These are phyloP conservation scores for Amblyornis subalaris DNA, from an alignment of 2,113 vertebrate species.

Conservation along the genomic window DNA sequence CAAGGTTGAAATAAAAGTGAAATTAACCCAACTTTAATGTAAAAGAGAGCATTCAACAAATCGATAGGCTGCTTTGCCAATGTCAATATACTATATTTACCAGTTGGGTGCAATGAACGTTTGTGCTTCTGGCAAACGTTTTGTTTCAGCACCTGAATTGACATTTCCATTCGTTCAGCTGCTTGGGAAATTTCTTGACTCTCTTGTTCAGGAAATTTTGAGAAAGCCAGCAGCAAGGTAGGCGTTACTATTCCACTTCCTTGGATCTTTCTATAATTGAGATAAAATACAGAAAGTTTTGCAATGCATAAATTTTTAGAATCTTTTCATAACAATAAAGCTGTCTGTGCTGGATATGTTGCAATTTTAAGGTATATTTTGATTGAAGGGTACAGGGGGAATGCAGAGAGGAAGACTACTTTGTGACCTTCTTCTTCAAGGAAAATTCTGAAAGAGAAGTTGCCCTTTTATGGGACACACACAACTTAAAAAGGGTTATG, in stretches of 20 bases:
- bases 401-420: neutral
- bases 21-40: neutral
- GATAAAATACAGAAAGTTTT: neutral
- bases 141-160: conserved; percentile 64
- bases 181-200: conserved; percentile 69
- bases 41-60: neutral
- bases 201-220: conserved; percentile 69
- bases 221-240: conserved; percentile 62
- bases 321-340: neutral
- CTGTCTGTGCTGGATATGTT: neutral
- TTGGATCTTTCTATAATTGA: conserved; percentile 51
- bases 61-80: neutral
- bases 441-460: neutral
- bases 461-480: neutral
- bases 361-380: neutral
- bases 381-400: neutral
- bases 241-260: conserved; percentile 28
- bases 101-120: conserved; percentile 48
- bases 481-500: neutral
- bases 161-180: conserved; percentile 81
- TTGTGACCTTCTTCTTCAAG: neutral
- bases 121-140: conserved; percentile 49
- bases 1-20: neutral
- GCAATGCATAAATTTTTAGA: neutral
- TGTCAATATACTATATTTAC: conserved; percentile 62